Evolutionary conservation across 2,113 vertebrate genomes (phyloP).

Genomic region (Malurus elegans): DNA sequence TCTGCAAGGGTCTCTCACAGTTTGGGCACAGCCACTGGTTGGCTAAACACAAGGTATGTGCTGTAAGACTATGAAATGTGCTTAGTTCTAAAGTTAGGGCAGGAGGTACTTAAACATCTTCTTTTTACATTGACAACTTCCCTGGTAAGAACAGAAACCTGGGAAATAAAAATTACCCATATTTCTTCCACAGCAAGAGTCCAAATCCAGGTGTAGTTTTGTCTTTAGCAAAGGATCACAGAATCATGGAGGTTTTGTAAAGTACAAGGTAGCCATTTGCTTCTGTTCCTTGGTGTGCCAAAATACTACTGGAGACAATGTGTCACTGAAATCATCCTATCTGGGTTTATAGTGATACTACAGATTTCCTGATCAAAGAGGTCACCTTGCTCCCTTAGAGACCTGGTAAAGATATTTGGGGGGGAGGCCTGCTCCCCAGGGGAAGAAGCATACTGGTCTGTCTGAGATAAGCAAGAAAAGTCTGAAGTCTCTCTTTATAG

Average conservation of each 20-base stretch:
- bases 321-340: neutral
- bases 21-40: neutral
- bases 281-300: neutral
- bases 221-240: neutral
- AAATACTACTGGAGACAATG: neutral
- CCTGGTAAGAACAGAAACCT: neutral
- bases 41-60: neutral
- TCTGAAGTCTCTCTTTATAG: neutral
- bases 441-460: neutral
- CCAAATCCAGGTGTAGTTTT: neutral
- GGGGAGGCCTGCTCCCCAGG: neutral
- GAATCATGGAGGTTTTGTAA: neutral
- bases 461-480: neutral
- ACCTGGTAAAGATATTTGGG: neutral
- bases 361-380: neutral
- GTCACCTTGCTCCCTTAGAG: neutral
- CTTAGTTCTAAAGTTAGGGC: neutral
- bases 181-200: neutral
- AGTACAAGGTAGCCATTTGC: neutral
- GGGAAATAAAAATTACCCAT: neutral
- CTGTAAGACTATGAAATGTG: neutral
- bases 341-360: neutral
- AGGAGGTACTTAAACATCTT: neutral
- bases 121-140: neutral
- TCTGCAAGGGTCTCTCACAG: neutral